Base-by-base conservation (phyloP, 2,888 invertebrate genomes). In the Rhagonycha fulva region DNA sequence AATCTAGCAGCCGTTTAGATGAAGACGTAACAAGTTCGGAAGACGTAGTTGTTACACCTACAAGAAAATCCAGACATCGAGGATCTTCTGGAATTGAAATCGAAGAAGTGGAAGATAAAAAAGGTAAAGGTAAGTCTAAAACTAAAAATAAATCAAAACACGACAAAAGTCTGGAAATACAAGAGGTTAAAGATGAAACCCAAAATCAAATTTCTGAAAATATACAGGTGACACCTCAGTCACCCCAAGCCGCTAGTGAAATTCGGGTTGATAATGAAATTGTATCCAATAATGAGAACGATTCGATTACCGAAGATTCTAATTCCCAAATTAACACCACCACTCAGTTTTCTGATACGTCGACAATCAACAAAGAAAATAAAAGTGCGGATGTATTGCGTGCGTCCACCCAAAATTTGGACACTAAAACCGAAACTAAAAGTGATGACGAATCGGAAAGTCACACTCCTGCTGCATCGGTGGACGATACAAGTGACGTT, bases 1-100 rank as follows among this genome's bases (percentile, higher is more conserved):
- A 90, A 85, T 89, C 90, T 11, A 88, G 89, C 9, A 89, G 89
- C 81, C 89, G 89, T 9, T 89, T 89, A 77, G 90, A 90, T 78
- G 88, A 89, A 14, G 89, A 89, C 78, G 85, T 87, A 11, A 88
- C 89, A 73, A 87, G 87, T 24, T 85, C 86, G 3, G 90, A 90
- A 12, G 90, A 90, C 47, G 90, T 87, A 61, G 90, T 87, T 81
- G 88, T 79, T 26, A 74, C 87, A 80, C 47, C 47, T 47, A 47
- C 47, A 47, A 89, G 88, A 81, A 84, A 85, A 62, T 88, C 87
- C 82, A 77, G 89, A 88, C 83, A 87, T 88, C 72, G 79, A 67
- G 81, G 82, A 74, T 82, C 83, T 19, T 72, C 76, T 71, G 78
- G 78, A 71, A 78, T 78, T 68, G 68, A 74, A 68, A 79, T 81